Percentiles rank a stretch among this genome's conserved stretches.
These are phyloP conservation scores for Lacanobia wlatinum DNA, from an alignment of 2,888 invertebrate genomes.

Conservation along the genomic window DNA sequence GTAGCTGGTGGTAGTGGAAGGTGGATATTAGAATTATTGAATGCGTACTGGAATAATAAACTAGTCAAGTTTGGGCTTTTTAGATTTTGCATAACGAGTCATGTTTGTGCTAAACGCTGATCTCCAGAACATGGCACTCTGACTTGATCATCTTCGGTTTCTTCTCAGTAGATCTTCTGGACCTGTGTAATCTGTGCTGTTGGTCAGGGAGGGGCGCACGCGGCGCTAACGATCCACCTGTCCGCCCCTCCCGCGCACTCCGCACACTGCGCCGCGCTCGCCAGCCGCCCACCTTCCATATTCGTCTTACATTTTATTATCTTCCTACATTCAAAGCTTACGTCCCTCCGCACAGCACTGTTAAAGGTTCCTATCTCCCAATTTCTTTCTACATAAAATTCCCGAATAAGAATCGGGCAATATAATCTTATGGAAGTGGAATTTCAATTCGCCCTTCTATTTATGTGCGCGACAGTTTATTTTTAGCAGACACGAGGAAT, in stretches of 20 bases:
- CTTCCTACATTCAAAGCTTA: slow-evolving; percentile 54
- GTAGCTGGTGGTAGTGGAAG: too few species aligned
- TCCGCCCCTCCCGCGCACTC: slow-evolving; percentile 3
- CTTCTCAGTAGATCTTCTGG: slow-evolving; percentile 1
- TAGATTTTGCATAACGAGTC: too few species aligned
- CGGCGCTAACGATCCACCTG: slow-evolving; percentile 60
- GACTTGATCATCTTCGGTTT: neutral
- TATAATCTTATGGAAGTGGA: slow-evolving; percentile 58
- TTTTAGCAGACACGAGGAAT: slow-evolving; percentile 44
- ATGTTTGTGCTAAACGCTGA: too few species aligned
- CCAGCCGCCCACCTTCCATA: slow-evolving; percentile 59
- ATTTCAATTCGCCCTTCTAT: slow-evolving; percentile 58
- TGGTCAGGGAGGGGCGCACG: slow-evolving; percentile 60
- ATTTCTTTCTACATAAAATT: slow-evolving; percentile 61
- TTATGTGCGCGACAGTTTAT: slow-evolving; percentile 54
- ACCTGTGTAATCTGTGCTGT: neutral
- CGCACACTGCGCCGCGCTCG: slow-evolving; percentile 24
- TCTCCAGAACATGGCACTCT: too few species aligned
- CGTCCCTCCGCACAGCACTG: slow-evolving; percentile 46
- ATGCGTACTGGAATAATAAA: too few species aligned
- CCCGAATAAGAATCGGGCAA: slow-evolving; percentile 57
- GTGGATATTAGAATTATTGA: too few species aligned
- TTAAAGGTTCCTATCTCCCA: slow-evolving; percentile 56
- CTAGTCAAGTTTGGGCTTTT: too few species aligned
- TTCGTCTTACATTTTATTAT: slow-evolving; percentile 59